Base-by-base conservation (phyloP, 2,888 invertebrate genomes). In the Eremobia ochroleuca region DNA sequence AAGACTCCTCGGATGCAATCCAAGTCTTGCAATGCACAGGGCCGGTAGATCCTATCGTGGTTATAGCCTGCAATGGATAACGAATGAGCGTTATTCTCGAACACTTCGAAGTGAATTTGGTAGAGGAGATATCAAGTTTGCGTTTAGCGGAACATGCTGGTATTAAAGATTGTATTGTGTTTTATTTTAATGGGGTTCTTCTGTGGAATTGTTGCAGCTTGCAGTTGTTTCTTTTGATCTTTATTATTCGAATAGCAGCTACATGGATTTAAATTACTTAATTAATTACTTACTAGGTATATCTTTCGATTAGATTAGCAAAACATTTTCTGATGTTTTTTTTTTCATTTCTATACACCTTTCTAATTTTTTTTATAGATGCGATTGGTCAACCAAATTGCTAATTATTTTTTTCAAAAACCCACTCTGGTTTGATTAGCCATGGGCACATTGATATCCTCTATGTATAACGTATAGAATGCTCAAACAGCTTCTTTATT, bases 1-100 rank as follows among this genome's bases (percentile, higher is more conserved):
- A 80, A 83, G 25, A 86, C 73, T 18, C 46, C 40, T 13, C 80
- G 67, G 34, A 80, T 76, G 46, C 81, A 86, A 61, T 83, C 62
- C 73, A 77, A 55, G 72, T 78, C 83, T 18, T 74, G 52, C 11
- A 74, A n/a, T 6, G 52, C 66, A 69, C 85, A 83, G 21, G 77
- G 85, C 13, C 66, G 71, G 61, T 69, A 46, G 15, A 78, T 72
- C 37, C 28, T 21, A 21, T 62, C 62, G 1, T 34, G 31, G 61
- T 64, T 58, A 18, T n/a, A 70, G 49, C 72, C 76, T 85, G 72
- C 76, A 81, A 81, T 69, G 74, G 40, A 85, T 15, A 59, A 11
- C 2, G 4, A 73, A 49, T 31, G 21, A 58, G 49, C 28, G 55
- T 49, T 79, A 84, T 49, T 79, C 46, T 65, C 46, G 43, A 13